Base-by-base conservation (phyloP, 1,140 invertebrate genomes). In the Tribolium castaneum region DNA sequence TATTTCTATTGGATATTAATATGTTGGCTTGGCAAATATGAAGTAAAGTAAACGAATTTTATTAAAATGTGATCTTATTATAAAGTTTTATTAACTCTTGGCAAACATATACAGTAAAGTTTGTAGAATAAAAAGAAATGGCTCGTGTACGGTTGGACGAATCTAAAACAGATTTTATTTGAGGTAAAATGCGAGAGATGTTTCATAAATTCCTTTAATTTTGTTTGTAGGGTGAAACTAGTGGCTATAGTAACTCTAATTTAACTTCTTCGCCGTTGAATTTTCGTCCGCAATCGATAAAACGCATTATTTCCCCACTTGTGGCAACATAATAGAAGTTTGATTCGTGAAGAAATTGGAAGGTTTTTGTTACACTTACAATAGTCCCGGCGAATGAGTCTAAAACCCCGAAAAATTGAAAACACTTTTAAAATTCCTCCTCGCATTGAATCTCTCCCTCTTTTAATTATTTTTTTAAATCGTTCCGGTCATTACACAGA, bases 251-350 rank as follows among this genome's bases (percentile, higher is more conserved):
- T 19, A 59, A 59, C 54, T 12, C 54, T 22, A 59, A 56, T 56
- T 56, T 56, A 14, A 59, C 54, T 22, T 59, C 25, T 25, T 22
- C 13, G 19, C 13, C 10, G 6, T 30, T 30, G 54, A 59, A 30
- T 12, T n/a, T 22, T 25, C 13, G 9, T 7, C 39, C 2, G 10
- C 5, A 10, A 59, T 59, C 54, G 19, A 59, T 59, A 59, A 59
- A 59, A 59, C 54, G 22, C 54, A 59, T 59, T 59, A 59, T 59
- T 59, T 59, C 19, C 19, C 19, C 54, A 59, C 54, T 59, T 59
- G 54, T 22, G 54, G 16, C 13, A 59, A 59, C 22, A 59, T 59
- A 59, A 59, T 30, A 30, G 54, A 30, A 25, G 6, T 30, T 45
- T 59, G 54, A 59, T 59, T 59, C 22, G 39, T 59, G 54, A 9